A percentile compares a stretch with the other conserved stretches of the same genome.
phyloP scores from a whole-genome alignment of 2,888 invertebrate species.

The Lypha dubia region DNA sequence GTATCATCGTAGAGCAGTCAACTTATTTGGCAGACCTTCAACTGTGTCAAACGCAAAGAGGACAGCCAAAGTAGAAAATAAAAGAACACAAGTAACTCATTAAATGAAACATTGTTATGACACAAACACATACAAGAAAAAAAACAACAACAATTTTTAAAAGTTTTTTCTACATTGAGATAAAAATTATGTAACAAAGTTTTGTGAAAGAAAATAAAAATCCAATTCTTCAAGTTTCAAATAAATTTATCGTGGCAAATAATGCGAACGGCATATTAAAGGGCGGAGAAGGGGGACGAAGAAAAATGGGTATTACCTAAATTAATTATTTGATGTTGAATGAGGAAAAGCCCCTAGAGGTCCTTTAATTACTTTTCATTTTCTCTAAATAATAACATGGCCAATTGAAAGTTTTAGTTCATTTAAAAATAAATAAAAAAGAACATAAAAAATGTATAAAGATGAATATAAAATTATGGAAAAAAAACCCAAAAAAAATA shows the following conservation, averaged over 20 bases:
- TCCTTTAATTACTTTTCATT: too few relatives aligned
- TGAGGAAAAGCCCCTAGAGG: background rate
- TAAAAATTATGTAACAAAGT: constrained; percentile 39
- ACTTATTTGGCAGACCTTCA: constrained; percentile 51
- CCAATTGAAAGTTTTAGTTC: background rate
- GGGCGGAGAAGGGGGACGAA: too few relatives aligned
- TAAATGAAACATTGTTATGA: constrained; percentile 28
- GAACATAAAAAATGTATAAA: too few relatives aligned
- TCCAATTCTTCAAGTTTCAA: background rate
- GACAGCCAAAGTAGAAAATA: background rate
- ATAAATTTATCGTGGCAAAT: background rate
- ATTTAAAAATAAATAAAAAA: background rate
- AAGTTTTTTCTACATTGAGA: constrained; percentile 4
- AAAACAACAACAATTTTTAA: too few relatives aligned
- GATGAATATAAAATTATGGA: background rate
- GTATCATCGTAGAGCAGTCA: constrained; percentile 8
- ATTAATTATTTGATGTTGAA: background rate
- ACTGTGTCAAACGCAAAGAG: constrained; percentile 49
- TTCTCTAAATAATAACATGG: background rate
- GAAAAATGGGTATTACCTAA: background rate
- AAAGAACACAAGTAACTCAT: constrained; percentile 27
- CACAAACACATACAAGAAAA: constrained; percentile 1
- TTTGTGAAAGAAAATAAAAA: background rate
- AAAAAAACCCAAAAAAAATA: background rate
- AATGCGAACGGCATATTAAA: background rate